A percentile compares a stretch with the other conserved stretches of the same genome.
These are phyloP conservation scores for Lytechinus pictus DNA, from an alignment of 35 echinoderm and acorn worm species.

Conservation along the genomic window DNA sequence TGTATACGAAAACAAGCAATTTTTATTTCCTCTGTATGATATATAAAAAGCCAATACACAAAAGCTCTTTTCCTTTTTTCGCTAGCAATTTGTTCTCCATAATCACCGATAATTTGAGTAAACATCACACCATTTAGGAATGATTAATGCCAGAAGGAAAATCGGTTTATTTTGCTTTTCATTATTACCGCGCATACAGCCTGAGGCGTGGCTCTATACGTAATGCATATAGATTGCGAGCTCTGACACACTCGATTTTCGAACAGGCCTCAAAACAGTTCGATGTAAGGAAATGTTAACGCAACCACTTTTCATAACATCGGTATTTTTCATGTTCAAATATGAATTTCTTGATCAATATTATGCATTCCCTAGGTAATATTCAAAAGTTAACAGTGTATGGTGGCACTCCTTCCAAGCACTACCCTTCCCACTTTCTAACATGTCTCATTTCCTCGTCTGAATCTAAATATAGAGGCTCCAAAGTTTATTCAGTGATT, in stretches of 20 bases:
- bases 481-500: too few species aligned
- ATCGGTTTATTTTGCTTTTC: not conserved
- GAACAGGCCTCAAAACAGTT: not conserved
- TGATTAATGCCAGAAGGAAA: not conserved
- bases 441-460: too few species aligned
- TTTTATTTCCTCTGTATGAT: not conserved
- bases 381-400: too few species aligned
- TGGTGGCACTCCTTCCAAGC: too few species aligned
- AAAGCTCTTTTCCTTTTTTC: not conserved
- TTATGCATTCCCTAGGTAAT: too few species aligned
- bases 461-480: too few species aligned
- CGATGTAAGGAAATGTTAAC: not conserved
- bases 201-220: not conserved
- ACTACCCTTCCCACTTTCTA: too few species aligned
- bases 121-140: not conserved
- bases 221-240: not conserved
- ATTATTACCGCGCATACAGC: not conserved
- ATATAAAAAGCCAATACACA: not conserved
- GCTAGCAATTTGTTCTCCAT: not conserved
- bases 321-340: not conserved
- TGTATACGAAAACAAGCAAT: too few species aligned
- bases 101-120: not conserved
- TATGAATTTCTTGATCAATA: too few species aligned
- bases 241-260: not conserved
- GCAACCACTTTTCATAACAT: not conserved